Evolutionary conservation across 2,888 invertebrate genomes (phyloP), one percentile per base, ranked within the genome.

Genomic region (Myopa testacea): DNA sequence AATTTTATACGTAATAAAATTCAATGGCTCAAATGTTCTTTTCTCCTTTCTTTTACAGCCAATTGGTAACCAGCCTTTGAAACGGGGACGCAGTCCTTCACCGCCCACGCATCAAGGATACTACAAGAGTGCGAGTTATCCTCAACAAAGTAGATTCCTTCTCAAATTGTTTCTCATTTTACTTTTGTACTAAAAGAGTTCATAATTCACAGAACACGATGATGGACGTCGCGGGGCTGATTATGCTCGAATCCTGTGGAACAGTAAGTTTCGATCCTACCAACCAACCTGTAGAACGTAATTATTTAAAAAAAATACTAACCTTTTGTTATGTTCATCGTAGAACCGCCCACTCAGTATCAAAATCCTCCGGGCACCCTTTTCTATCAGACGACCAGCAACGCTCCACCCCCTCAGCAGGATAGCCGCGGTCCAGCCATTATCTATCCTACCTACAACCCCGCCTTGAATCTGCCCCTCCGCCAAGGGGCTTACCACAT

Each of bases 191-290:
- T 81, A 87, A 88, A 78, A 19, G 26, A 26, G n/a, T 69, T 34
- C 50, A 77, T 75, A 16, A 81, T 84, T 86, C 86, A 78, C 83
- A 94, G 94, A 94, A 89, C 92, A 93, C 88, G 95, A 95, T 89
- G 95, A 95, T 90, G 93, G 93, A 87, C 93, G 94, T 87, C 93
- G 95, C 91, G 93, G 94, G 87, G 93, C 94, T 87, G 94, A 94
- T 89, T 93, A 94, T 91, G 92, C 95, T 86, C 94, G 95, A 87
- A 94, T 95, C 86, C 92, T 95, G 83, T 95, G 95, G 95, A 95
- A 95, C 91, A 95, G 95, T 95, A 92, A 94, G 94, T 93, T 78
- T 62, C 82, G 80, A 37, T 12, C 38, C 52, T 45, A 5, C 10
- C 62, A 19, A 5, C 45, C 10, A 70, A 19, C 10, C 34, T 14